These are phyloP conservation scores for Mustela lutreola DNA, from an alignment of 2,113 vertebrate genomes.

Conservation along the genomic window DNA sequence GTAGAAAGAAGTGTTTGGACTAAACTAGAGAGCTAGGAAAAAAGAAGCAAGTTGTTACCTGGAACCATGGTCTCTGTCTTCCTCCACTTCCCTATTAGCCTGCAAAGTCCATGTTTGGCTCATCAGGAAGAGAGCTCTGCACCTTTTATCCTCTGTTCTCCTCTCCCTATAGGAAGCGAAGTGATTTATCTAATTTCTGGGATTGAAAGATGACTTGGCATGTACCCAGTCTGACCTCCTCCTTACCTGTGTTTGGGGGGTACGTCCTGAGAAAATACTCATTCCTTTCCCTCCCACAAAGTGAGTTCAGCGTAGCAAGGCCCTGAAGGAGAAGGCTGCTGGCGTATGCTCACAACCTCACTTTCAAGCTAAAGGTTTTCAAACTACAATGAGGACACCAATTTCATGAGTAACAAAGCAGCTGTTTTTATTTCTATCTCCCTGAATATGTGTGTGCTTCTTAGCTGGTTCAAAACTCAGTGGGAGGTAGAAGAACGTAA, in stretches of 20 bases:
- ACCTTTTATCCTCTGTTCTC: not conserved
- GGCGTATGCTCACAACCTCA: rapidly evolving
- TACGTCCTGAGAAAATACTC: not conserved
- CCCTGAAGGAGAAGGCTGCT: not conserved
- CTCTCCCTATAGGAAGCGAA: not conserved
- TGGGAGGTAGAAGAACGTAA: not conserved
- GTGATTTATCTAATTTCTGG: not conserved
- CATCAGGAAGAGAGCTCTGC: too few relatives aligned
- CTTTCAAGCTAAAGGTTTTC: not conserved
- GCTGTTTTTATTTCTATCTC: not conserved
- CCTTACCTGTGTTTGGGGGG: not conserved
- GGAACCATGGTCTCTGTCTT: not conserved
- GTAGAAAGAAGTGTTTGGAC: not conserved
- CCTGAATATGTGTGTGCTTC: not conserved
- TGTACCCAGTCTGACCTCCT: not conserved
- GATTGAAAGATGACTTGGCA: not conserved
- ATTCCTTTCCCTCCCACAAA: not conserved
- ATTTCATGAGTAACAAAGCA: not conserved
- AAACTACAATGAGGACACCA: not conserved
- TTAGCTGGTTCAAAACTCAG: not conserved
- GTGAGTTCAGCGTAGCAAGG: not conserved
- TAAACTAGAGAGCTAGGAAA: not conserved
- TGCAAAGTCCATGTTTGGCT: not conserved
- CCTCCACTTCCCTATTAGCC: too few relatives aligned
- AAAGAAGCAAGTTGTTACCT: not conserved